Base-by-base conservation (phyloP, 2,888 invertebrate genomes). In the Ptilodon capucinus region DNA sequence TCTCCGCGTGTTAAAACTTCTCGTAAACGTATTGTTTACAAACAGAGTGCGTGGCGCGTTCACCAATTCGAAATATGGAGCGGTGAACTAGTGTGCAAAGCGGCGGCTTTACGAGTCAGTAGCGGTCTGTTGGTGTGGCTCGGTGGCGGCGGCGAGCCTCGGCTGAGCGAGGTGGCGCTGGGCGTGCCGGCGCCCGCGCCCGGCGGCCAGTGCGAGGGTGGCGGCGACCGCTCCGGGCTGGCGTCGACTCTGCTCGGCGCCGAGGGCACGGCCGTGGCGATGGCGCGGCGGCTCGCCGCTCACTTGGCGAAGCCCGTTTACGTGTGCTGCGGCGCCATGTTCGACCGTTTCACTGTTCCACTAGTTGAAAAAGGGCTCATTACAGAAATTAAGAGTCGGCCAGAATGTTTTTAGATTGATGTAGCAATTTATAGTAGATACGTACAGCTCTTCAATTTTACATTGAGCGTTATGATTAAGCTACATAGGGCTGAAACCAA, bases 101-200 rank as follows among this genome's bases (percentile, higher is more conserved):
- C 65, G 23, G 74, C 67, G 40, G 76, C 71, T 18, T 54, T 87
- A 48, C 76, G 75, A 17, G 76, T 80, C 69, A 54, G 68, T 32
- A 80, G 74, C 32, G 81, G 81, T 25, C 54, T 84, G 51, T 71
- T 86, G 49, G 52, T 87, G 63, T 88, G 88, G 88, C 44, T 83
- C 28, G 84, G 83, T 25, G 46, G 63, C 42, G 45, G 52, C 2
- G 61, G 68, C 16, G 44, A 60, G 50, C 42, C 60, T 14, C 56
- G 57, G 43, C 66, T 79, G 35, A 46, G 62, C n/a, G 75, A 77
- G 42, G 42, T 78, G 30, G 76, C 80, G 21, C 58, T 79, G 40
- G 86, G 71, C 0, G 48, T 77, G 67, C 79, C 83, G 30, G 44
- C 46, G 32, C 41, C 50, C 23, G 9, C 18, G 39, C 39, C 11